Percentiles rank a stretch among this genome's conserved stretches.
phyloP scores from a whole-genome alignment of 2,113 vertebrate genomes.

The Motacilla alba region DNA sequence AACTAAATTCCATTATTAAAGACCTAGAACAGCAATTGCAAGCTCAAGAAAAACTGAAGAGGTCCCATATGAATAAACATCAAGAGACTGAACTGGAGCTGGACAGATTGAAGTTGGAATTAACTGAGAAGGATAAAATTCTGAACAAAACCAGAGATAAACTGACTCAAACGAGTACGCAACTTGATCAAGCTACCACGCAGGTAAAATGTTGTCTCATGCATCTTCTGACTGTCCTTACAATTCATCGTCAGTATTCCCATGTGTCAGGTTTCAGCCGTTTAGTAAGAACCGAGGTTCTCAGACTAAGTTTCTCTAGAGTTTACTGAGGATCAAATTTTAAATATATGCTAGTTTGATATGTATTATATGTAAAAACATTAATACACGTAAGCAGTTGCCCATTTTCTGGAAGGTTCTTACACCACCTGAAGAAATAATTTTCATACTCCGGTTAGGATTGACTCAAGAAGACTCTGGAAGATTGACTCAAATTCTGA shows the following conservation, averaged over 20 bases:
- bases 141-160: constrained; percentile 80
- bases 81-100: constrained; percentile 82
- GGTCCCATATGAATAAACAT: constrained; percentile 70
- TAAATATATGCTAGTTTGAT: background rate
- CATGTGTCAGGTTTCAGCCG: background rate
- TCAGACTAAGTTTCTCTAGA: background rate
- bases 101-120: constrained; percentile 77
- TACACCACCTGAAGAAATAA: background rate
- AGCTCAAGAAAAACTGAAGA: constrained; percentile 81
- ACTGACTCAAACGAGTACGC: constrained; percentile 71
- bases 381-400: background rate
- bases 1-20: constrained; percentile 76
- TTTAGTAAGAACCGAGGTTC: background rate
- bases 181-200: constrained; percentile 73
- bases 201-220: constrained; percentile 72
- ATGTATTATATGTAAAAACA: background rate
- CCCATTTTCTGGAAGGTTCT: background rate
- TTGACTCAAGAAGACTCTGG: too few species aligned
- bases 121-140: constrained; percentile 81
- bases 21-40: constrained; percentile 82
- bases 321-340: background rate
- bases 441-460: background rate
- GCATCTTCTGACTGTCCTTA: background rate
- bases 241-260: background rate
- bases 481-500: background rate